Evolutionary conservation across 2,888 invertebrate genomes (phyloP), one percentile per base, ranked within the genome.

Genomic region (Acronicta alni): DNA sequence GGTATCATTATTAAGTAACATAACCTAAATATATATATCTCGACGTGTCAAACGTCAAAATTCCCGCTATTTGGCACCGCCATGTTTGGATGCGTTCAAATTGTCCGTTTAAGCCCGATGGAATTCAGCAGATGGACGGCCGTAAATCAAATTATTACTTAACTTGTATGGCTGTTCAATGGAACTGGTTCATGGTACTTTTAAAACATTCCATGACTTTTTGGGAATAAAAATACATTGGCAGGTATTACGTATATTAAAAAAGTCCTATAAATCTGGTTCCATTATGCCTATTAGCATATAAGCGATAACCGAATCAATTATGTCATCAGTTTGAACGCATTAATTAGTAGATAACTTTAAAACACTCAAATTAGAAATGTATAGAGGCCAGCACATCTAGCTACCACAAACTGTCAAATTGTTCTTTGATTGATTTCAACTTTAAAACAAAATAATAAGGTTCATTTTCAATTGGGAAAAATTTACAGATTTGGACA

Each of bases 41-140:
- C 41, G 38, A 58, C 45, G 47, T 30, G 46, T 47, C 35, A 54
- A 49, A 64, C 10, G 57, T 62, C 66, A 75, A 46, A 51, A 44
- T 48, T 51, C 51, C 20, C 53, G 58, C 68, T 63, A 57, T 57
- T 67, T 52, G 18, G 7, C 39, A 30, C 23, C 38, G 49, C 59
- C 65, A 60, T 67, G 38, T 65, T 69, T 63, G 52, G 54, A 12
- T 51, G 39, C 56, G 57, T 65, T 57, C 54, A 42, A 35, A 64
- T 16, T 47, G 17, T 32, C 38, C 37, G 35, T 59, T 58, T 53
- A 60, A 47, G 37, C 35, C n/a, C 41, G 17, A 47, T 57, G 17
- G 8, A 56, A 53, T 54, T 63, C 43, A 30, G n/a, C 30, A 42
- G 14, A 60, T 51, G 32, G 26, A 48, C 26, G 9, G n/a, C 6